A percentile compares a stretch with the other conserved stretches of the same genome.
Conservation (phyloP, 2,113 vertebrate genomes). For the Corythaeola cristata region DNA sequence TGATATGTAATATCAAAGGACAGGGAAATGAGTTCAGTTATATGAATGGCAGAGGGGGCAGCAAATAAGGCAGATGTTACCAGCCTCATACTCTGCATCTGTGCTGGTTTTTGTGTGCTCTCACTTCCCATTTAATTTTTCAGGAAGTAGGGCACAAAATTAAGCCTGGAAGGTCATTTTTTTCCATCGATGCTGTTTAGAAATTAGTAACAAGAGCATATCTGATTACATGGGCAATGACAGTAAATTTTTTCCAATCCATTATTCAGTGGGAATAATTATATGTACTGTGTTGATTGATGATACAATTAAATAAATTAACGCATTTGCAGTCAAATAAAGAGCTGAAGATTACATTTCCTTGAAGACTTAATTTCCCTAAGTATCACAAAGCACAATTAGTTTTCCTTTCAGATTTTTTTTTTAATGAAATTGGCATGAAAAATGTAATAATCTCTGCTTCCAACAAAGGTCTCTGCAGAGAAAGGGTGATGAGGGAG, state of each 20-base stretch:
- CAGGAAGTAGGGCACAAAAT: conserved; percentile 58
- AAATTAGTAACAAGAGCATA: conserved; percentile 36
- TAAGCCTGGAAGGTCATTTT: conserved; percentile 46
- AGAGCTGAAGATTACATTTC: conserved; percentile 59
- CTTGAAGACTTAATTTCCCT: conserved; percentile 64
- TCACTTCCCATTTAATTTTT: conserved; percentile 35
- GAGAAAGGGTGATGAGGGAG: neutral
- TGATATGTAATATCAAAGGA: conserved; percentile 56
- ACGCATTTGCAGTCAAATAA: conserved; percentile 34
- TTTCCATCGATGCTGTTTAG: neutral
- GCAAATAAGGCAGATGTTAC: conserved; percentile 42
- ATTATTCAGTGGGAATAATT: conserved; percentile 25
- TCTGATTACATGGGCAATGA: conserved; percentile 36
- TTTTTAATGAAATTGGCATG: conserved; percentile 16
- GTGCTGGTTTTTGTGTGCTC: neutral
- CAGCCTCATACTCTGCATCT: neutral
- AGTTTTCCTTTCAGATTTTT: conserved; percentile 45
- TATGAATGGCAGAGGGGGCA: conserved; percentile 25
- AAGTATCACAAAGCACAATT: conserved; percentile 47
- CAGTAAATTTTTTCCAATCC: conserved; percentile 25
- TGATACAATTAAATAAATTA: conserved; percentile 60
- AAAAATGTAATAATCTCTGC: conserved; percentile 15
- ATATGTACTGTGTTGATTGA: conserved; percentile 40
- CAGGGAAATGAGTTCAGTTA: conserved; percentile 28
- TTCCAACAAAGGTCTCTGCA: neutral